Base-by-base conservation (phyloP, 2,113 vertebrate species). In the Conger conger region DNA sequence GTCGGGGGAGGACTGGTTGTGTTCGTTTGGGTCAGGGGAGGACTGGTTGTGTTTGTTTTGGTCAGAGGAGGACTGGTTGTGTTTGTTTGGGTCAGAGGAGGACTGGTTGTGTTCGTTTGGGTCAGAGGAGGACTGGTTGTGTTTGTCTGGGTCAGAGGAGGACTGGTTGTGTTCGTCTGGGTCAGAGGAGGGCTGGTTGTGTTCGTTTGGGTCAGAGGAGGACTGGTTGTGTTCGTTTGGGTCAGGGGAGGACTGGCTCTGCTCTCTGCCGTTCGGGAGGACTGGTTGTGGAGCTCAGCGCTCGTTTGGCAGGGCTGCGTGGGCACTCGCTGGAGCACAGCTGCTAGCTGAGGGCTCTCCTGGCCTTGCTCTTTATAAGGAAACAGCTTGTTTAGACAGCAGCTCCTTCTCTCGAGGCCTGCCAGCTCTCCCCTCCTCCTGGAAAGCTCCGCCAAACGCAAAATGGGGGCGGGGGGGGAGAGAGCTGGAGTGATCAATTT, bases 341-440 rank as follows among this genome's bases (percentile, higher is more conserved):
- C 82, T 50, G 78, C 40, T 76, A 11, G 23, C 30, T 79, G 33
- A 36, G 27, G 11, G 8, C 17, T 42, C 83, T 84, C 35, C 37
- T 85, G 42, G 30, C 63, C 37, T 30, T 30, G 77, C 27, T 16
- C 82, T 81, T 40, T 35, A 77, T 53, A 76, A 86, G 89, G 95
- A 95, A 95, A 94, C 94, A 96, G 94, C 96, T 96, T 96, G 95
- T 96, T 96, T 96, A 96, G 95, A 95, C 95, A 96, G 95, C 93
- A 95, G 94, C 82, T 93, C 94, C 92, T 94, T 95, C 94, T 95
- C 94, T 94, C 94, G 94, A 94, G 94, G 93, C 92, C 93, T 93
- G 95, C 93, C 94, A 94, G 93, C 93, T 94, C 82, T 63, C 94
- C 95, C 93, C 94, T 95, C 95, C 80, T 96, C 94, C 95, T 96